These are phyloP conservation scores for Remorina albescens DNA, from an alignment of 2,797 vertebrate species.

Conservation along the genomic window DNA sequence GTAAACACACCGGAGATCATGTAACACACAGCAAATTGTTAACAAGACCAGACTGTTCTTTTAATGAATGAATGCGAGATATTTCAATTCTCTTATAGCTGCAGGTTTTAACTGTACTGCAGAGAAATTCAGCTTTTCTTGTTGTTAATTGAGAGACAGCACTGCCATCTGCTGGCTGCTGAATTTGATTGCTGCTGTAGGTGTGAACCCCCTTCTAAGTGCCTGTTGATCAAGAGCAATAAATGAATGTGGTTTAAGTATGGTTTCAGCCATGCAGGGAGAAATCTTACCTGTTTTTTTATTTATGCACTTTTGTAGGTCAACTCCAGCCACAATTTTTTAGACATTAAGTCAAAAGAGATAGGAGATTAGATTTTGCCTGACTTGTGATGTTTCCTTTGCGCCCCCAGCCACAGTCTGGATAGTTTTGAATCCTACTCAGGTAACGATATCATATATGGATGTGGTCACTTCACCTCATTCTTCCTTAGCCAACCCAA, in stretches of 20 bases:
- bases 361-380: slow-evolving; percentile 40
- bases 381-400: slow-evolving; percentile 81
- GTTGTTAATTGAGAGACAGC: neutral
- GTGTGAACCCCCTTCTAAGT: neutral
- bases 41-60: too few relatives aligned
- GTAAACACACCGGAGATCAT: slow-evolving; percentile 2
- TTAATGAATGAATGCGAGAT: too few relatives aligned
- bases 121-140: neutral
- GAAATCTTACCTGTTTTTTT: neutral
- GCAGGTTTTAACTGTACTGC: neutral
- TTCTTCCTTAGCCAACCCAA: slow-evolving; percentile 49
- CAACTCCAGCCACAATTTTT: neutral
- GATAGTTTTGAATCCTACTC: slow-evolving; percentile 89
- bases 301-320: neutral
- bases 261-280: neutral
- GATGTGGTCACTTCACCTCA: slow-evolving; percentile 61
- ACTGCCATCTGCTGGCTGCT: slow-evolving; percentile 69
- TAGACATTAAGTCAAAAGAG: neutral
- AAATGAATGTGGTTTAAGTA: neutral
- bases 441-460: slow-evolving; percentile 82
- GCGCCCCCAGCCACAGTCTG: slow-evolving; percentile 87
- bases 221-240: neutral
- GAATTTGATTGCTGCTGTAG: neutral
- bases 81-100: slow-evolving; percentile 11
- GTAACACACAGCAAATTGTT: neutral